Percentiles rank a stretch among this genome's conserved stretches.
phyloP scores from a whole-genome alignment of 2,113 vertebrate species.

The Oryzias celebensis region DNA sequence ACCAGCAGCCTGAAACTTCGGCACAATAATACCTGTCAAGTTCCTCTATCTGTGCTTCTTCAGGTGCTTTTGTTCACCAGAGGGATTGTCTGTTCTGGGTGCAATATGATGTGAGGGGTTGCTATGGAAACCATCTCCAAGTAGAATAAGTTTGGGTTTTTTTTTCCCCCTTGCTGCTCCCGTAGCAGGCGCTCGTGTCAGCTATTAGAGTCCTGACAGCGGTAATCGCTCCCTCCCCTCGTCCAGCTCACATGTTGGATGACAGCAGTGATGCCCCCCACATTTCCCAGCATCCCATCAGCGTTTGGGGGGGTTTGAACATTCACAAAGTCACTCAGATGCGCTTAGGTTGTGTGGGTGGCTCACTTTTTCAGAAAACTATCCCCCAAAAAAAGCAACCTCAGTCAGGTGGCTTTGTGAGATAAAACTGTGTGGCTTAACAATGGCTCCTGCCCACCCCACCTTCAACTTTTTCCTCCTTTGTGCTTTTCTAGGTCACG shows the following conservation, averaged over 20 bases:
- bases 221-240: conserved; percentile 30
- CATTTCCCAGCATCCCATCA: conserved; percentile 17
- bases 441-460: conserved; percentile 26
- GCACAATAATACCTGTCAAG: conserved; percentile 54
- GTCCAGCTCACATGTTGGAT: conserved; percentile 17
- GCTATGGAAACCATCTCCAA: conserved; percentile 80
- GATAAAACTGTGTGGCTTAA: conserved; percentile 32
- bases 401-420: conserved; percentile 18
- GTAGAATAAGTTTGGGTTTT: conserved; percentile 60
- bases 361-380: conserved; percentile 7
- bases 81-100: conserved; percentile 54
- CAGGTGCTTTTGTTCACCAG: conserved; percentile 62
- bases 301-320: background rate
- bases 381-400: conserved; percentile 9
- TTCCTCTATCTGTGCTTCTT: conserved; percentile 37
- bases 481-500: conserved; percentile 81
- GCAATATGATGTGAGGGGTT: conserved; percentile 60
- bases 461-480: conserved; percentile 42
- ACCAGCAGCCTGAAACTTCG: conserved; percentile 43
- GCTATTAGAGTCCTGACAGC: conserved; percentile 50
- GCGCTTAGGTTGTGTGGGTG: conserved; percentile 5
- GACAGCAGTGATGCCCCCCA: conserved; percentile 18
- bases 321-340: background rate
- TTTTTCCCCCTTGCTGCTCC: conserved; percentile 15
- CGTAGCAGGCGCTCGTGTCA: conserved; percentile 47